Percentiles rank a stretch among this genome's conserved stretches.
Evolutionary conservation across 2,797 vertebrate species (phyloP).

Genomic region (Gymnocypris eckloni): DNA sequence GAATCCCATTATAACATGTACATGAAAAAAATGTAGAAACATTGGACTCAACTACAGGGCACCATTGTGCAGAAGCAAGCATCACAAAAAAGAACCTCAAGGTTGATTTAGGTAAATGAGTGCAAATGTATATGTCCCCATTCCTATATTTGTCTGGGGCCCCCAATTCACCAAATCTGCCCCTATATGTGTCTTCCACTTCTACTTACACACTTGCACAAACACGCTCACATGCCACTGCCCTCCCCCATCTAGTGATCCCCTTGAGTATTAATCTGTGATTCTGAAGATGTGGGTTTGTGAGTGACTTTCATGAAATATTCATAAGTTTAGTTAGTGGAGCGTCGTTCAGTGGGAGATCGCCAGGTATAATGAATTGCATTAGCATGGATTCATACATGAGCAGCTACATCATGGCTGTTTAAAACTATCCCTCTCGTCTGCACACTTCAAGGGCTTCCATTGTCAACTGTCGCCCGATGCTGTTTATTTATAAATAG

Average conservation of each 20-base stretch:
- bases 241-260: conserved; percentile 11
- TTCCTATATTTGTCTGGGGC: no score
- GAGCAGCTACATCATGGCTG: conserved; percentile 62
- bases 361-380: conserved; percentile 65
- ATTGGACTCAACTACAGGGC: no score
- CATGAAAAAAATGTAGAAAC: no score
- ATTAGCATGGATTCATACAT: conserved; percentile 68
- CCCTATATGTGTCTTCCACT: background rate
- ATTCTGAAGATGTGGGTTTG: conserved; percentile 54
- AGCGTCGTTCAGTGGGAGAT: conserved; percentile 11
- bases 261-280: conserved; percentile 56
- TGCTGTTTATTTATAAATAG: conserved; percentile 47
- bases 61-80: no score
- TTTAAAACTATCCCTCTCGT: conserved; percentile 54
- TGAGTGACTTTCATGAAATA: conserved; percentile 56
- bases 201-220: background rate
- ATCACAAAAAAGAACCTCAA: no score
- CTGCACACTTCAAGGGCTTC: conserved; percentile 37
- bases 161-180: no score
- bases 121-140: no score
- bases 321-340: conserved; percentile 45
- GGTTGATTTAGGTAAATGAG: no score
- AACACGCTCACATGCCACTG: background rate
- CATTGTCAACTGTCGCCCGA: conserved; percentile 30
- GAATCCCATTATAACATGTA: no score